phyloP scores from a whole-genome alignment of 2,888 invertebrate genomes.

The Thereva unica region DNA sequence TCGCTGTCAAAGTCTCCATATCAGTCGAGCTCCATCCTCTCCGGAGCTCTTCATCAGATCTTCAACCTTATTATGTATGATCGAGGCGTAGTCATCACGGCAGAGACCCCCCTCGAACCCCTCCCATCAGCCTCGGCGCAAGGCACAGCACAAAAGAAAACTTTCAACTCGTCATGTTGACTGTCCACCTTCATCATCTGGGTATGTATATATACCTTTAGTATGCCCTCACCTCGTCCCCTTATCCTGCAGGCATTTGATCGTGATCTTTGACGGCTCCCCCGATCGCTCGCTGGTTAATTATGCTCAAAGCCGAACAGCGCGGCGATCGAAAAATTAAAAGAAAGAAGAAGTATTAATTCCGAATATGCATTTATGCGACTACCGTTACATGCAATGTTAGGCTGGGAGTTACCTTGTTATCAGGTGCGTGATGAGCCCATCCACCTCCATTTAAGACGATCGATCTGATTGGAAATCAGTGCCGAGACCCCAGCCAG shows the following conservation, averaged over 20 bases:
- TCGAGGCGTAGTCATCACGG: constrained; percentile 34
- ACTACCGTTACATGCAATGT: constrained; percentile 15
- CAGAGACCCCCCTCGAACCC: constrained; percentile 8
- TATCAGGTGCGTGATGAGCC: constrained; percentile 10
- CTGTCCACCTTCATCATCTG: constrained; percentile 30
- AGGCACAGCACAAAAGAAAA: constrained; percentile 31
- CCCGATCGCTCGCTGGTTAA: constrained; percentile 3
- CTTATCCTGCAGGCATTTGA: not conserved
- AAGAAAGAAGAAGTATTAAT: constrained; percentile 11
- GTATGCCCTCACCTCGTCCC: constrained; percentile 1
- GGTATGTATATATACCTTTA: not conserved
- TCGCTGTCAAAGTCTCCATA: constrained; percentile 32
- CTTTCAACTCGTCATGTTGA: constrained; percentile 24
- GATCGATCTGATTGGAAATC: constrained; percentile 39
- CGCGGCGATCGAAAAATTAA: constrained; percentile 3
- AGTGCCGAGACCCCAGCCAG: constrained; percentile 18
- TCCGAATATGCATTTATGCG: constrained; percentile 22
- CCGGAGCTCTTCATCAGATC: constrained; percentile 30
- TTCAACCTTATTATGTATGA: constrained; percentile 37
- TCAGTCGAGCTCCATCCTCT: constrained; percentile 29
- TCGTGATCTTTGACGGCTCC: constrained; percentile 29
- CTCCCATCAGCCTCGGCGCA: constrained; percentile 11
- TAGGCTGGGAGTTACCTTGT: constrained; percentile 6
- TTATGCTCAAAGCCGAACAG: constrained; percentile 18
- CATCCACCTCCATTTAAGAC: constrained; percentile 26